Evolutionary conservation across 2,797 vertebrate genomes (phyloP).

Genomic region (Otus scops): DNA sequence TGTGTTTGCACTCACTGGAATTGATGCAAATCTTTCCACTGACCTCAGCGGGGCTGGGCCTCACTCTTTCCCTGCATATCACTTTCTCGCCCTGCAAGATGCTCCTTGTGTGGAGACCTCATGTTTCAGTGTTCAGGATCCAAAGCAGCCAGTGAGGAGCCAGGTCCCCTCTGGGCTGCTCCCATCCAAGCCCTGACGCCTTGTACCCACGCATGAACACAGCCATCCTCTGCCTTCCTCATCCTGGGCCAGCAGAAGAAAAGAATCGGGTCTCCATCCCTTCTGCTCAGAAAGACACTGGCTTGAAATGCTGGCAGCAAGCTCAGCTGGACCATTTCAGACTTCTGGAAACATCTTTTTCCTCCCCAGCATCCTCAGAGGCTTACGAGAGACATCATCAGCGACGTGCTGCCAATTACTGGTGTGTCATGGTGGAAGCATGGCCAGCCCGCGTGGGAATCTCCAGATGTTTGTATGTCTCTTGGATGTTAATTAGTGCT

Average conservation of each 20-base stretch:
- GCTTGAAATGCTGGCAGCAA: neutral
- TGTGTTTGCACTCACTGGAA: neutral
- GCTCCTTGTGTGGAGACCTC: neutral
- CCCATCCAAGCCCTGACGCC: neutral
- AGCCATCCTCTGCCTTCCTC: neutral
- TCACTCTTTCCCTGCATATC: accelerated
- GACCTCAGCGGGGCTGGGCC: constrained; percentile 15
- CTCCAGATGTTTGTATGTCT: accelerated
- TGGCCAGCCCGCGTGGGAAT: accelerated
- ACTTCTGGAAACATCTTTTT: neutral
- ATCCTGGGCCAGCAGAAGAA: neutral
- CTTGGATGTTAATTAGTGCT: neutral
- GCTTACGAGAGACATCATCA: neutral
- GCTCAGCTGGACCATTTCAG: neutral
- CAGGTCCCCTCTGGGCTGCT: neutral
- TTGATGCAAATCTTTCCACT: neutral
- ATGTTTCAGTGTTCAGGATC: accelerated
- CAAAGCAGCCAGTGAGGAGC: neutral
- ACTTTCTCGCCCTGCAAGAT: neutral
- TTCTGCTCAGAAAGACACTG: neutral
- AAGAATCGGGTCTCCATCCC: accelerated
- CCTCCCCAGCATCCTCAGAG: neutral
- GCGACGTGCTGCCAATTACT: accelerated
- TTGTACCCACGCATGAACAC: accelerated
- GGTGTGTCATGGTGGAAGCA: neutral